These are phyloP conservation scores for Papilio protenor DNA, from an alignment of 2,888 invertebrate genomes.

Conservation along the genomic window DNA sequence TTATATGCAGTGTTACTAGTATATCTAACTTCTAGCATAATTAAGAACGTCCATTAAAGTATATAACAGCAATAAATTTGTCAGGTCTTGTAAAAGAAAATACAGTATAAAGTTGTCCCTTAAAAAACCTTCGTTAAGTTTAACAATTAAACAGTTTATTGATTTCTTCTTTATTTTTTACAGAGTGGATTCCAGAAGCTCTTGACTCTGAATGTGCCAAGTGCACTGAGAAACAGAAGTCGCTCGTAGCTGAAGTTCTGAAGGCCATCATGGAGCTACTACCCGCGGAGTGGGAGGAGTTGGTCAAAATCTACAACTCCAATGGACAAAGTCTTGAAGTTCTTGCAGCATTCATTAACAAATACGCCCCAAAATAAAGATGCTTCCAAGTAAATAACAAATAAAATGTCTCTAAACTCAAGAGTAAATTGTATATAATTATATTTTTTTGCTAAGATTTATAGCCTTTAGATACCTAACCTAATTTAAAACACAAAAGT, in stretches of 20 bases:
- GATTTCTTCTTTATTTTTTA: slow-evolving; percentile 23
- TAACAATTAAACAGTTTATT: no score
- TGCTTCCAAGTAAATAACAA: not conserved
- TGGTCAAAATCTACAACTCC: slow-evolving; percentile 86
- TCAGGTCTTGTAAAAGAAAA: no score
- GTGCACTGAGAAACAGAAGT: slow-evolving; percentile 86
- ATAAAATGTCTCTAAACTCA: not conserved
- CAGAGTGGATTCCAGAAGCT: slow-evolving; percentile 62
- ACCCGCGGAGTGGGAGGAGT: slow-evolving; percentile 84
- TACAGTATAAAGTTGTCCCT: no score
- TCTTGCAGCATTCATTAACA: slow-evolving; percentile 71
- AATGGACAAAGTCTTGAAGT: slow-evolving; percentile 81
- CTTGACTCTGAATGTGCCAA: slow-evolving; percentile 79
- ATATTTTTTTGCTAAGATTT: no score
- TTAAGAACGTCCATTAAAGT: not conserved
- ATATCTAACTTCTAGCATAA: not conserved
- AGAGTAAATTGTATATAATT: not conserved
- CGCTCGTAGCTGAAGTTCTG: slow-evolving; percentile 82
- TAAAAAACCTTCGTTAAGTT: no score
- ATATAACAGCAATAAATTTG: not conserved
- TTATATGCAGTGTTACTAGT: not conserved
- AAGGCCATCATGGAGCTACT: slow-evolving; percentile 84
- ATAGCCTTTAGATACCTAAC: no score
- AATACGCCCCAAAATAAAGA: slow-evolving; percentile 45
- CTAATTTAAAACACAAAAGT: no score